Evolutionary conservation across 2,797 vertebrate genomes (phyloP).

Genomic region (Hylomyscus alleni): DNA sequence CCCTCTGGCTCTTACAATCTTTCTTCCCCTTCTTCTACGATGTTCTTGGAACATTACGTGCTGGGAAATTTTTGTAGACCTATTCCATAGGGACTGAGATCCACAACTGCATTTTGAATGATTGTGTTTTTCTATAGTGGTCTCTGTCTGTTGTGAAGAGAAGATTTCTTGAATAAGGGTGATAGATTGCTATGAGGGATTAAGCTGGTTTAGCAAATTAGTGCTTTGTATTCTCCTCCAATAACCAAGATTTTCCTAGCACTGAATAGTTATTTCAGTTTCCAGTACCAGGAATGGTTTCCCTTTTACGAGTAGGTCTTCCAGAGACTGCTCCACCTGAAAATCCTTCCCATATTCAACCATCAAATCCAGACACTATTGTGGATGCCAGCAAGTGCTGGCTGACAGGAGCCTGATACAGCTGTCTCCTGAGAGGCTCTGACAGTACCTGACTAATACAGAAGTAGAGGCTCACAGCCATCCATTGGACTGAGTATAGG

Average conservation of each 20-base stretch:
- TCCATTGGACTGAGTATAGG: too few species aligned
- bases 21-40: neutral
- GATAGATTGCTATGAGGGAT: neutral
- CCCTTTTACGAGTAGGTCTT: neutral
- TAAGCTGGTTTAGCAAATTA: neutral
- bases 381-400: too few species aligned
- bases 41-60: neutral
- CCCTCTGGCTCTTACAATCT: neutral
- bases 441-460: too few species aligned
- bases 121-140: neutral
- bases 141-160: neutral
- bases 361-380: too few species aligned
- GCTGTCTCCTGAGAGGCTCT: too few species aligned
- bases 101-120: neutral
- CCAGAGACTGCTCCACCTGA: too few species aligned
- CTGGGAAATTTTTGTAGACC: neutral
- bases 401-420: too few species aligned
- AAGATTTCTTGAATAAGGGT: too few species aligned
- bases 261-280: neutral
- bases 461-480: too few species aligned
- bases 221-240: neutral
- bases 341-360: too few species aligned
- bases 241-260: neutral
- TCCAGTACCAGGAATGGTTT: neutral
- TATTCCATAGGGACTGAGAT: neutral